These are phyloP conservation scores for Cryptoprocta ferox DNA, from an alignment of 2,797 vertebrate species.

Conservation along the genomic window DNA sequence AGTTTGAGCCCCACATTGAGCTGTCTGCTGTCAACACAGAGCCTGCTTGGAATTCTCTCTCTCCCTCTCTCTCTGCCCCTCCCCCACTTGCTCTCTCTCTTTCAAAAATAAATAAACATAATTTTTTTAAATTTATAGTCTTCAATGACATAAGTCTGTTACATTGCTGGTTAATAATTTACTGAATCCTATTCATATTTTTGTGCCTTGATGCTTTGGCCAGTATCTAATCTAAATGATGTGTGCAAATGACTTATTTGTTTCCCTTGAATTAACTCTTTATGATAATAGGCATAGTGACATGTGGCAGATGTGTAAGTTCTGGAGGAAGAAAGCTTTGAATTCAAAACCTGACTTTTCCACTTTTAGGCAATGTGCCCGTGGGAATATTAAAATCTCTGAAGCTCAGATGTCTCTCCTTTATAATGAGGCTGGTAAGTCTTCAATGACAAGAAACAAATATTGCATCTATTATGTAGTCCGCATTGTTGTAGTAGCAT, in stretches of 20 bases:
- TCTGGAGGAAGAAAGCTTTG: not conserved
- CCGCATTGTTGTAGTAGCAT: no score
- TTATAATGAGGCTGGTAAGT: not conserved
- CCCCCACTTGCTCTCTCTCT: no score
- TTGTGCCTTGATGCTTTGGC: not conserved
- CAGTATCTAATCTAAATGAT: not conserved
- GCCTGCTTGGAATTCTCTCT: no score
- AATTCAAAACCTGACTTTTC: not conserved
- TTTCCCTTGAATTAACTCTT: constrained; percentile 4
- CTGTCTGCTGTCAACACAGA: no score
- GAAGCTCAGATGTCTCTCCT: not conserved
- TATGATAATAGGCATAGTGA: not conserved
- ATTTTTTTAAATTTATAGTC: no score
- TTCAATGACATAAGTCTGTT: not conserved
- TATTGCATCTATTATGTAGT: not conserved
- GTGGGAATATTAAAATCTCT: not conserved
- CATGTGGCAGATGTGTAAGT: not conserved
- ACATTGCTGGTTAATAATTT: constrained; percentile 7
- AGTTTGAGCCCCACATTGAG: no score
- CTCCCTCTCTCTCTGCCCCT: no score
- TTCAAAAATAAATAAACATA: no score
- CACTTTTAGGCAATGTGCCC: not conserved
- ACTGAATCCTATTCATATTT: not conserved
- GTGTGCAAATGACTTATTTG: not conserved
- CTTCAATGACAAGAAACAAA: not conserved